Base-by-base conservation (phyloP, 2,113 vertebrate species). In the Xiphophorus maculatus region DNA sequence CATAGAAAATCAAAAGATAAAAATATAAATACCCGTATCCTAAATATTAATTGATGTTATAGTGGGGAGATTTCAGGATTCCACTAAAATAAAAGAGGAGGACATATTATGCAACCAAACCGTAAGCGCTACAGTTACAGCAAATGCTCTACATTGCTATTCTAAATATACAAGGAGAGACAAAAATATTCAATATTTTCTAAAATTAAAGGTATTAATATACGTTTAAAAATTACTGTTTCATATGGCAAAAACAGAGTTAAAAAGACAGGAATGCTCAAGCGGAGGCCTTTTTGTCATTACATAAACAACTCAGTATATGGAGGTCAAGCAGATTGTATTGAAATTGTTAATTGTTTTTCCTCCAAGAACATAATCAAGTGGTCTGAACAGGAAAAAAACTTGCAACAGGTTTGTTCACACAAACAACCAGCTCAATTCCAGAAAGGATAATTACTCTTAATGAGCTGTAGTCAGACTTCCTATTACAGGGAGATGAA, bases 391-490 rank as follows among this genome's bases (percentile, higher is more conserved):
- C 71, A 63, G 75, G 67, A 86, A 65, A 65, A 35, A 77, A 30
- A 71, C 48, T 28, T 68, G 60, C 27, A 73, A 65, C 37, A 82
- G 48, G 79, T 81, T 88, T 25, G 25, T 81, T 86, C 73, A 74
- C 77, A 81, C 61, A 79, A 88, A 87, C 66, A 69, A 86, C 72
- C 69, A 74, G 69, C 62, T 86, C 71, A 88, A 88, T 84, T 86
- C 85, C 81, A 71, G 73, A 51, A 76, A 70, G 79, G 75, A 89
- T 91, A 84, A 91, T 42, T 25, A 58, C 48, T 70, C 29, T 33
- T 86, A 87, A 91, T 86, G 75, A 87, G 84, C 63, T 61, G 63
- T 69, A 83, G 83, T 86, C 81, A 84, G 73, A 89, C 35, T 51
- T 80, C 62, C 28, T 75, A 32, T 75, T 82, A 67, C 27, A 77